phyloP scores from a whole-genome alignment of 2,113 vertebrate species.

The Thamnophis sirtalis region DNA sequence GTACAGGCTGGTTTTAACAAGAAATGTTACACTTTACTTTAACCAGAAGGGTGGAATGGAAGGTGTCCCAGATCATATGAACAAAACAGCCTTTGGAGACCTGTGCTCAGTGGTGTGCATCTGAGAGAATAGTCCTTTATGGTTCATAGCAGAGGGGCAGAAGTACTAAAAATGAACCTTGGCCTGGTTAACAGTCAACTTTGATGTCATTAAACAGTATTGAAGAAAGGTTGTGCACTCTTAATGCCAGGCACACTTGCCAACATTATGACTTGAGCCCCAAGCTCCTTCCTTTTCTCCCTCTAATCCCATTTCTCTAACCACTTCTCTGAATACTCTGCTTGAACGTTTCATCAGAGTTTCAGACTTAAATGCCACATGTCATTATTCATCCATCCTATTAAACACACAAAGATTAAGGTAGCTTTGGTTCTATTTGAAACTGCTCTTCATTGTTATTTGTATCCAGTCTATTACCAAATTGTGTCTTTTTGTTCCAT shows the following conservation, averaged over 20 bases:
- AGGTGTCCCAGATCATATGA: neutral
- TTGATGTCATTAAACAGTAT: neutral
- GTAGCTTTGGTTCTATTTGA: constrained; percentile 3
- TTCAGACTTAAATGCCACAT: neutral
- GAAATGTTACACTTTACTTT: neutral
- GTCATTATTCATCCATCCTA: neutral
- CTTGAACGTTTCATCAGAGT: neutral
- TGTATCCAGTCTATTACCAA: neutral
- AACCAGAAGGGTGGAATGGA: neutral
- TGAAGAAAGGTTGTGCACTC: neutral
- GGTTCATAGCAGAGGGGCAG: neutral
- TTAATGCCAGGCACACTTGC: neutral
- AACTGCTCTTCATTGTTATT: neutral
- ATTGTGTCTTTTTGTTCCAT: neutral
- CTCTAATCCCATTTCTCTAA: neutral
- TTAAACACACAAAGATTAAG: neutral
- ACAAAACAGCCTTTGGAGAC: neutral
- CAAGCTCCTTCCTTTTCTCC: neutral
- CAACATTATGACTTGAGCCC: neutral
- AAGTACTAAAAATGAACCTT: neutral
- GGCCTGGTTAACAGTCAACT: neutral
- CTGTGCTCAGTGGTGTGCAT: neutral
- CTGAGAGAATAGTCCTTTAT: neutral
- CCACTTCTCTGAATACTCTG: neutral
- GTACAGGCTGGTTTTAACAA: neutral